Base-by-base conservation (phyloP, 2,113 vertebrate genomes). In the Haplotaxodon microlepis region DNA sequence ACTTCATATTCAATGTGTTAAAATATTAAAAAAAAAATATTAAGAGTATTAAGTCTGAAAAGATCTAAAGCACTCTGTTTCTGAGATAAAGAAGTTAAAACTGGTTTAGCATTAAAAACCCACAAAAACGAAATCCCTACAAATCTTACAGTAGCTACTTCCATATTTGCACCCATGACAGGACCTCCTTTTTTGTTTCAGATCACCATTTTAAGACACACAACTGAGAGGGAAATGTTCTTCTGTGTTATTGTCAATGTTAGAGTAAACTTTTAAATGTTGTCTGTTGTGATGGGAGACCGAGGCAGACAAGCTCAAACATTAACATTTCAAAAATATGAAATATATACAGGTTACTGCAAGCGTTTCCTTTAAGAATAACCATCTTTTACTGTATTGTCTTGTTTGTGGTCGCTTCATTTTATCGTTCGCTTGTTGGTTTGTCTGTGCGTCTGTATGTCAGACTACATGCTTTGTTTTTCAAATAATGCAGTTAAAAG, bases 341-440 rank as follows among this genome's bases (percentile, higher is more conserved):
- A 81, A 86, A 84, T 24, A 42, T 8, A n/a, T 78, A 78, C 16
- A 78, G 73, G n/a, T 8, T 27, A 51, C 2, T 38, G 21, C 59
- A 84, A 40, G 66, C 54, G 21, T 84, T 87, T 88, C 61, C 47
- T 81, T 78, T 24, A 76, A 45, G 38, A 84, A 57, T 5, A 21
- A 78, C 76, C 36, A 82, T 53, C 79, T 51, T 24, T 56, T 38
- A 54, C 85, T 84, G 78, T 90, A 13, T 89, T 36, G 84, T 90
- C 83, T 34, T 79, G 21, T 78, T 85, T 84, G 86, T 89, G 47
- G 56, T 82, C 90, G 81, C 89, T 93, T 91, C 38, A 89, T 91
- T 88, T 16, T 61, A 78, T 85, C 80, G 86, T 93, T 87, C 86
- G 90, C 86, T 82, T 31, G 24, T 93, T 42, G 81, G n/a, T 90